These are phyloP conservation scores for Diorhabda carinulata DNA, from an alignment of 1,140 invertebrate species.

Conservation along the genomic window DNA sequence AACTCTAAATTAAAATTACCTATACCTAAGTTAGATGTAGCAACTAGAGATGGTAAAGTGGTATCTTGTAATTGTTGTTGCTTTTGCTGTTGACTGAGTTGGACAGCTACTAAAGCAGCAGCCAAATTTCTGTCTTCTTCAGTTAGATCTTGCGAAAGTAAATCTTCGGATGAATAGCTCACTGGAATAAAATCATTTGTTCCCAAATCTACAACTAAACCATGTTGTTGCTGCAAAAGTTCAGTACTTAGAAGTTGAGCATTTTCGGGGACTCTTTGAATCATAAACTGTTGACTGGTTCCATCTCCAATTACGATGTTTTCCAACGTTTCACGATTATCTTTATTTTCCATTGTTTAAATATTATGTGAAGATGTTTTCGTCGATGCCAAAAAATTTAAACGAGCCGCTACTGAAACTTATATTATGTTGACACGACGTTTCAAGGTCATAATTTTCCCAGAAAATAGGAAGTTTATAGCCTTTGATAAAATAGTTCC, in stretches of 20 bases:
- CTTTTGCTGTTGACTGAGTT: constrained; percentile 53
- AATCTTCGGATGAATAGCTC: constrained; percentile 44
- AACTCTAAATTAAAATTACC: not conserved
- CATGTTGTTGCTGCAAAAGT: constrained; percentile 43
- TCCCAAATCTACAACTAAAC: constrained; percentile 44
- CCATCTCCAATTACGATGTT: constrained; percentile 42
- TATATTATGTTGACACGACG: constrained; percentile 41
- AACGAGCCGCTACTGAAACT: constrained; percentile 32
- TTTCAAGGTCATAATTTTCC: constrained; percentile 42
- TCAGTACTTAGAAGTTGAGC: constrained; percentile 41
- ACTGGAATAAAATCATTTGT: constrained; percentile 46
- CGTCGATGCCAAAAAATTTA: constrained; percentile 13
- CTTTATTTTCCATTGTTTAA: constrained; percentile 16
- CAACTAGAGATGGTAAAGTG: constrained; percentile 32
- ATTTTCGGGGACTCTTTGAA: constrained; percentile 43
- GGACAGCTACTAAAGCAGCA: constrained; percentile 52
- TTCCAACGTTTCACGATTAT: constrained; percentile 37
- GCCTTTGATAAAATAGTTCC: not conserved
- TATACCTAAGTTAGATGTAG: constrained; percentile 6
- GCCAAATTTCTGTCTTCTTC: constrained; percentile 53
- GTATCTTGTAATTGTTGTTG: constrained; percentile 46
- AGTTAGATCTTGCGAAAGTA: constrained; percentile 46
- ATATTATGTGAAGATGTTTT: not conserved
- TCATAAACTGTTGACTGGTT: constrained; percentile 41
- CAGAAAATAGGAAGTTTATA: constrained; percentile 18